phyloP scores from a whole-genome alignment of 2,797 vertebrate species.

The Benthosema pterotum region DNA sequence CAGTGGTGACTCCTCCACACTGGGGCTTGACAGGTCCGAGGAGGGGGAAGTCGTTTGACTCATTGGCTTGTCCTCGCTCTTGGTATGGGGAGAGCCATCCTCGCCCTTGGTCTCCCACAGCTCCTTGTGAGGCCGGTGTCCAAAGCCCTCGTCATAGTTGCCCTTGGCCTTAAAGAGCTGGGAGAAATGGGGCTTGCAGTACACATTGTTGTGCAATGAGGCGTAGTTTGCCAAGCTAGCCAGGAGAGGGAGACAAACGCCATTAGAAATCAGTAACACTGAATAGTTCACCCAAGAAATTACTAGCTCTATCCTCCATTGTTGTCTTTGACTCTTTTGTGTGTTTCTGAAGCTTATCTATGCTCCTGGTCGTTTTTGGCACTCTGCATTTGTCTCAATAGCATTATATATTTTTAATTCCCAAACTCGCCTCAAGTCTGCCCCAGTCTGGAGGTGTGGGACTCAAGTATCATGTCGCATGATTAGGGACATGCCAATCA shows the following conservation, averaged over 20 bases:
- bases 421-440: too few relatives aligned
- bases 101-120: slow-evolving; percentile 88
- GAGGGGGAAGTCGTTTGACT: slow-evolving; percentile 38
- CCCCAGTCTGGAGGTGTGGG: too few relatives aligned
- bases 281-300: too few relatives aligned
- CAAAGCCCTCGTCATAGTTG: slow-evolving; percentile 98
- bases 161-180: slow-evolving; percentile 98
- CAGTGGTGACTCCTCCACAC: slow-evolving; percentile 91
- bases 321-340: too few relatives aligned
- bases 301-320: neutral
- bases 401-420: too few relatives aligned
- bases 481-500: too few relatives aligned
- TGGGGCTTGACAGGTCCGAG: slow-evolving; percentile 76
- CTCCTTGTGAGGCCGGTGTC: slow-evolving; percentile 93
- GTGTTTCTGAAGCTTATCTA: too few relatives aligned
- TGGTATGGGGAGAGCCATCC: slow-evolving; percentile 46
- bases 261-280: too few relatives aligned
- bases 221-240: slow-evolving; percentile 90
- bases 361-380: too few relatives aligned
- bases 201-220: slow-evolving; percentile 90
- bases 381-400: too few relatives aligned
- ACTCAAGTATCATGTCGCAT: too few relatives aligned
- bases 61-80: neutral
- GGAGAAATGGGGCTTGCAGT: slow-evolving; percentile 97
- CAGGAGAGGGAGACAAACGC: slow-evolving; percentile 26